A percentile compares a stretch with the other conserved stretches of the same genome.
phyloP scores from a whole-genome alignment of 2,113 vertebrate genomes.

The Collichthys lucidus region DNA sequence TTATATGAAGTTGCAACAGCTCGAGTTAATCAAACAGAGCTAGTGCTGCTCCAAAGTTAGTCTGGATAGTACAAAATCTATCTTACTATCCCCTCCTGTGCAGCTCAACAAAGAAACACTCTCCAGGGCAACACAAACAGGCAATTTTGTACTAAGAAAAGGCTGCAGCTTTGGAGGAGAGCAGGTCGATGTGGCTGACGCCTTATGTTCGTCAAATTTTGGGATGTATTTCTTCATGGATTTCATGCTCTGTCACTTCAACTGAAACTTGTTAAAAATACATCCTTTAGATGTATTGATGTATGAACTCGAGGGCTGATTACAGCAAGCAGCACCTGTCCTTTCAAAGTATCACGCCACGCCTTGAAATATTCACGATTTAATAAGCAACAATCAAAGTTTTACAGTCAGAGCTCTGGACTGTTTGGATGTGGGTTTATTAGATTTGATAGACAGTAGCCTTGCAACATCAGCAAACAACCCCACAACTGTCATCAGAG shows the following conservation, averaged over 20 bases:
- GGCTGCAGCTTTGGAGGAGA: background rate
- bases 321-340: background rate
- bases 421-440: background rate
- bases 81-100: background rate
- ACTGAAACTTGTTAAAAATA: background rate
- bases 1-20: background rate
- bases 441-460: slow-evolving; percentile 2
- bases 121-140: background rate
- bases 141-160: background rate
- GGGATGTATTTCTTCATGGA: background rate
- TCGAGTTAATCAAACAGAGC: background rate
- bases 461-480: slow-evolving; percentile 5
- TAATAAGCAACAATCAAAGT: background rate
- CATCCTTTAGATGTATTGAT: no score
- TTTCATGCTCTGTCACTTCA: background rate
- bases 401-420: background rate
- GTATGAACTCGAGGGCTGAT: background rate
- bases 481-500: background rate
- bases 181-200: background rate
- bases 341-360: no score
- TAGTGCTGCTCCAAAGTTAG: background rate
- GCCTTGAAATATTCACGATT: background rate
- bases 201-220: background rate
- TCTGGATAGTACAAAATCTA: background rate
- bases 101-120: background rate